Base-by-base conservation (phyloP, 23 tunicate species). In the Diplosoma virens region DNA sequence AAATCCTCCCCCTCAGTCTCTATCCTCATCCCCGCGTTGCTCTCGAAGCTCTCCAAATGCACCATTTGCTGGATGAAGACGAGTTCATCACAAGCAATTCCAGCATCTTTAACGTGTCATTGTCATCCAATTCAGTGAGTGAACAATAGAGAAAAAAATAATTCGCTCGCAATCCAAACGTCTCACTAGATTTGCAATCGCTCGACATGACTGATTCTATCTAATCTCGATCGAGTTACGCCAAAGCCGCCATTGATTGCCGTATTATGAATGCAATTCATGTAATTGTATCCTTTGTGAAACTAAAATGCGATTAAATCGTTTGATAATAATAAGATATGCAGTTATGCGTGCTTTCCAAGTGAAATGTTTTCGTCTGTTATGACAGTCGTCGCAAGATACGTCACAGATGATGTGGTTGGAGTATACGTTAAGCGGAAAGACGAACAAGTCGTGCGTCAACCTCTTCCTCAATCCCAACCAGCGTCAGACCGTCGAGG, bases 331-430 rank as follows among this genome's bases (percentile, higher is more conserved):
- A n/a, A n/a, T n/a, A n/a, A n/a, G n/a, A n/a, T n/a, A n/a, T n/a
- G n/a, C n/a, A n/a, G n/a, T n/a, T n/a, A n/a, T 41, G 50, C 14
- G 9, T 41, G 9, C 11, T 41, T 41, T 41, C 14, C 50, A 41
- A 41, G 9, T 41, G 11, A 41, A 7, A 7, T 7, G 20, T 56
- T 23, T 14, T 56, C 16, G 6, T 6, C 20, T 63, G 3, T 30
- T 47, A 54, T 28, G 77, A 24, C 61, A 89, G 96, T 69, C 80
- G 6, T 31, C 82, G 18, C 84, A 89, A 67, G 80, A 77, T 26
- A 71, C 67, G 9, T 64, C 82, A 32, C 96, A 89, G 50, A 89
- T 89, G 96, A 69, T 71, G 22, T 89, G 96, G 96, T 33, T 89
- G 65, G 88, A 82, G 11, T 89, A 89, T 48, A 89, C 76, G 32